Conservation (phyloP, 1,140 invertebrate genomes). For the Venturia canescens region DNA sequence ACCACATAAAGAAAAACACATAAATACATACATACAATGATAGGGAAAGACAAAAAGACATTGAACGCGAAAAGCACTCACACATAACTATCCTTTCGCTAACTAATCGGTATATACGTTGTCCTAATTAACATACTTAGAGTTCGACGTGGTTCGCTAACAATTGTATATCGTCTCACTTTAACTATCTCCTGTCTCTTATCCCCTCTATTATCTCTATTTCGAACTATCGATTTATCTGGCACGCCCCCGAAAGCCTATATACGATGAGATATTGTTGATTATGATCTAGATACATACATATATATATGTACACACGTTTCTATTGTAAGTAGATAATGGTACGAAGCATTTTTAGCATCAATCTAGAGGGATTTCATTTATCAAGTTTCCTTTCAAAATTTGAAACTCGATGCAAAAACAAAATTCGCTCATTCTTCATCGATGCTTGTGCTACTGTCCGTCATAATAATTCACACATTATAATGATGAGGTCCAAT, state of each 20-base stretch:
- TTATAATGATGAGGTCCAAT: no score
- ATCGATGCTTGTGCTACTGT: not conserved
- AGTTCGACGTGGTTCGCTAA: conserved; percentile 16
- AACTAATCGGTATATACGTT: conserved; percentile 74
- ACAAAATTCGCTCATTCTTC: not conserved
- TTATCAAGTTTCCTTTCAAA: not conserved
- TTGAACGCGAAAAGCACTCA: not conserved
- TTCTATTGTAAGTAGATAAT: not conserved
- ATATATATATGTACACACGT: not conserved
- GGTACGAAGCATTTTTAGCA: not conserved
- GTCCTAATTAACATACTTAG: conserved; percentile 54
- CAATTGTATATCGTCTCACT: conserved; percentile 14
- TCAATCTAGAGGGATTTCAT: not conserved
- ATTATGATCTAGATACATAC: not conserved
- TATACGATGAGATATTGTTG: conserved; percentile 6
- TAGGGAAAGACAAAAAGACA: not conserved
- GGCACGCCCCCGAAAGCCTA: conserved; percentile 2
- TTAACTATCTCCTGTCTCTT: conserved; percentile 28
- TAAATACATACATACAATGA: no score
- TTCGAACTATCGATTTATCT: conserved; percentile 36
- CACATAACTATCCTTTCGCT: conserved; percentile 65
- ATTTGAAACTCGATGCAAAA: not conserved
- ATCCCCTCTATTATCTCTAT: conserved; percentile 38
- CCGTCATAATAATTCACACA: not conserved
- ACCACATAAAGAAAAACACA: conserved; percentile 55